These are phyloP conservation scores for Eledone cirrhosa DNA, from an alignment of 2,888 invertebrate genomes.

Conservation along the genomic window DNA sequence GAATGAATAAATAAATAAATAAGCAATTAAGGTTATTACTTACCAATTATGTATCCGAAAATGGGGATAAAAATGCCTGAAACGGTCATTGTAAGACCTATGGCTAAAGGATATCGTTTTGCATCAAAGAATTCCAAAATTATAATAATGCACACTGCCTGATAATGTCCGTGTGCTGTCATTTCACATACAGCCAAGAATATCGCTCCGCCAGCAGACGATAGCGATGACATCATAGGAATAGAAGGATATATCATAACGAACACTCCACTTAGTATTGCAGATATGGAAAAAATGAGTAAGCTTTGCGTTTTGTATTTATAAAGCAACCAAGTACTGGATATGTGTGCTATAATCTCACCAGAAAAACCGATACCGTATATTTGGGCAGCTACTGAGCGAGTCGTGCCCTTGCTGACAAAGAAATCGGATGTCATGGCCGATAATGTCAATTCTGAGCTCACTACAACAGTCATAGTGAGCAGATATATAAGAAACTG, in stretches of 20 bases:
- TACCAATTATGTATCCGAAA: too few relatives aligned
- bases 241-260: not conserved
- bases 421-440: not conserved
- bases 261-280: not conserved
- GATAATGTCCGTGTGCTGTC: too few relatives aligned
- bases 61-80: too few relatives aligned
- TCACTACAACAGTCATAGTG: not conserved
- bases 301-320: not conserved
- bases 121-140: not conserved
- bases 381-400: not conserved
- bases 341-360: not conserved
- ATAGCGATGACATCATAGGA: too few relatives aligned
- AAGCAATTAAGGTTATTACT: too few relatives aligned
- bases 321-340: not conserved
- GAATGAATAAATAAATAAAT: too few relatives aligned
- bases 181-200: too few relatives aligned
- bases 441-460: not conserved
- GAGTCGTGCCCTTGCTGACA: not conserved
- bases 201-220: too few relatives aligned
- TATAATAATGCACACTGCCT: not conserved
- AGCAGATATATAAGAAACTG: not conserved
- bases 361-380: not conserved
- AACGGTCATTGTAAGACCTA: too few relatives aligned
- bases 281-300: not conserved
- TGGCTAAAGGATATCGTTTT: not conserved